Percentiles rank a stretch among this genome's conserved stretches.
Conservation (phyloP, 1,140 invertebrate species). For the Cherax quadricarinatus region DNA sequence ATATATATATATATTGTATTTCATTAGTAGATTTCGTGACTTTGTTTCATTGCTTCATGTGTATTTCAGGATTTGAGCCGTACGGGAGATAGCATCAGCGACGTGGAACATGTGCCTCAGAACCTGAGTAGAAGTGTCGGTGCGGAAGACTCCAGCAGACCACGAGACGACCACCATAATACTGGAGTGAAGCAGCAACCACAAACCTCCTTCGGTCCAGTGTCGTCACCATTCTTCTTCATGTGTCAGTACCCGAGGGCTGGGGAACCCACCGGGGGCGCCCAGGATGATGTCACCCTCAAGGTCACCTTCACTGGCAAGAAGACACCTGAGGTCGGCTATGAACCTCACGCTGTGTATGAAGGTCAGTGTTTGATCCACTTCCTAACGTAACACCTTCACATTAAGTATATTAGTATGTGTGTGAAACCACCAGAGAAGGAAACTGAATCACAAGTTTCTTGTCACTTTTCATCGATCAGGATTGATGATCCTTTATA, state of each 20-base stretch:
- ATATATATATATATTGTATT: no score
- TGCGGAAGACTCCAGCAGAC: background rate
- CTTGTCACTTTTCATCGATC: no score
- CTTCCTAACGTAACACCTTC: no score
- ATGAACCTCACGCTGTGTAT: slow-evolving; percentile 62
- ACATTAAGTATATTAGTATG: background rate
- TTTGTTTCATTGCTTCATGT: no score
- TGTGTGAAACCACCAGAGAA: no score
- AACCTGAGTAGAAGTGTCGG: background rate
- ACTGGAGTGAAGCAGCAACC: background rate
- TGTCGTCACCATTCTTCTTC: slow-evolving; percentile 72
- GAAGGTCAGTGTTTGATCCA: slow-evolving; percentile 46
- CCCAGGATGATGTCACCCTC: slow-evolving; percentile 47
- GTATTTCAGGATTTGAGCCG: no score
- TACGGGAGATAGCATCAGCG: background rate
- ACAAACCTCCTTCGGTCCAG: slow-evolving; percentile 52
- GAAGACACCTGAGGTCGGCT: slow-evolving; percentile 49
- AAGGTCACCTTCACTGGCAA: slow-evolving; percentile 47
- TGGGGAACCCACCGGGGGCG: slow-evolving; percentile 54
- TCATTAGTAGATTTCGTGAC: no score
- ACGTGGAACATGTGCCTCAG: background rate
- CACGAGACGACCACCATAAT: background rate
- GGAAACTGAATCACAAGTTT: no score
- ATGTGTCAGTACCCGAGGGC: slow-evolving; percentile 69
- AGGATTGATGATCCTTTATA: no score